Percentiles rank a stretch among this genome's conserved stretches.
phyloP scores from a whole-genome alignment of 2,888 invertebrate genomes.

The Trissolcus brochymenae region DNA sequence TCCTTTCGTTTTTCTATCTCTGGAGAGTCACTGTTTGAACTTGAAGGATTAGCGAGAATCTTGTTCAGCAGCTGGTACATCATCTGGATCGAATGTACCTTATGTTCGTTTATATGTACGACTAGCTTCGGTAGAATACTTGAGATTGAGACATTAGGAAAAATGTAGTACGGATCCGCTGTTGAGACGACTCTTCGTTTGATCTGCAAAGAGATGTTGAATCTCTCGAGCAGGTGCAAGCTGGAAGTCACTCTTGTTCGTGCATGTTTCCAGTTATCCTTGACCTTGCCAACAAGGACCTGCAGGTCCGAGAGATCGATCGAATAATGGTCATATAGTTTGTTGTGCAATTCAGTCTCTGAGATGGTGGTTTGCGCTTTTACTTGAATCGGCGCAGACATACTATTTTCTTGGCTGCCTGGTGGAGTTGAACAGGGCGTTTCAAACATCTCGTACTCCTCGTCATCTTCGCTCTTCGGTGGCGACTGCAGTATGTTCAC shows the following conservation, averaged over 20 bases:
- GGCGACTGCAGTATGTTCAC: constrained; percentile 62
- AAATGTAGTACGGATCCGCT: constrained; percentile 84
- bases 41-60: constrained; percentile 59
- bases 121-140: constrained; percentile 92
- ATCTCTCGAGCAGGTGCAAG: constrained; percentile 88
- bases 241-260: constrained; percentile 89
- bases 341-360: constrained; percentile 81
- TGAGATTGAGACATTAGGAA: constrained; percentile 88
- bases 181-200: constrained; percentile 89
- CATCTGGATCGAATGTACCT: constrained; percentile 83
- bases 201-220: constrained; percentile 81
- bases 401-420: constrained; percentile 84
- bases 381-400: constrained; percentile 62
- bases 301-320: constrained; percentile 77
- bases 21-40: constrained; percentile 60
- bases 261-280: constrained; percentile 93
- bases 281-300: constrained; percentile 90
- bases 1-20: constrained; percentile 68
- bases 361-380: constrained; percentile 71
- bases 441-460: constrained; percentile 73
- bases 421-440: constrained; percentile 94
- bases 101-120: constrained; percentile 93
- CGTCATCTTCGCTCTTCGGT: constrained; percentile 64
- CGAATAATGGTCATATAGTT: constrained; percentile 86
- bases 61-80: constrained; percentile 77